Evolutionary conservation across 1,140 invertebrate species (phyloP).

Genomic region (Ridgeia piscesae): DNA sequence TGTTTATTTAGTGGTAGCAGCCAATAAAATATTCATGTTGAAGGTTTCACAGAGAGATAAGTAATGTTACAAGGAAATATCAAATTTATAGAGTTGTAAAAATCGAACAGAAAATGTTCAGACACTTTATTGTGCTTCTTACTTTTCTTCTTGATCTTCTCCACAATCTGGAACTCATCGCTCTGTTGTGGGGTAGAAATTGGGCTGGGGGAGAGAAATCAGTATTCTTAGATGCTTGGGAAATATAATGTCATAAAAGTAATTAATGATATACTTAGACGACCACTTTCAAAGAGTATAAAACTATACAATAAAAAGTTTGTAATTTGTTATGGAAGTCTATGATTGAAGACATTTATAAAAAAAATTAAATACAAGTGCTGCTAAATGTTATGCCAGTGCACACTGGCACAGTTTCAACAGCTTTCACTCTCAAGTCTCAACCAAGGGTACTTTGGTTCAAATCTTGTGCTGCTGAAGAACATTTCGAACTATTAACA

Average conservation of each 20-base stretch:
- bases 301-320: too few species aligned
- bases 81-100: background rate
- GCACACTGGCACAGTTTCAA: too few species aligned
- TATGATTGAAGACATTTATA: too few species aligned
- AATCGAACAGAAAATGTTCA: background rate
- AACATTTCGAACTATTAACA: too few species aligned
- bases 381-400: too few species aligned
- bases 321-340: too few species aligned
- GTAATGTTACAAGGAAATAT: too few species aligned
- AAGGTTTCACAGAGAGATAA: background rate
- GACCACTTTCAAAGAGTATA: too few species aligned
- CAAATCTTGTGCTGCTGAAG: too few species aligned
- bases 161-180: constrained; percentile 51
- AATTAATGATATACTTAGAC: background rate
- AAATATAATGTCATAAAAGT: background rate
- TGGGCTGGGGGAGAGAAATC: constrained; percentile 8
- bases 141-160: constrained; percentile 51
- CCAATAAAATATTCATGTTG: background rate
- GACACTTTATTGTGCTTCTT: constrained; percentile 29
- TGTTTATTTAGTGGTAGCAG: background rate
- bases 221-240: background rate
- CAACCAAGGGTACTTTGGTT: too few species aligned
- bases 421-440: too few species aligned
- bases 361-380: too few species aligned
- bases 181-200: constrained; percentile 32